These are phyloP conservation scores for Petroica traversi DNA, from an alignment of 2,113 vertebrate species.

Conservation along the genomic window DNA sequence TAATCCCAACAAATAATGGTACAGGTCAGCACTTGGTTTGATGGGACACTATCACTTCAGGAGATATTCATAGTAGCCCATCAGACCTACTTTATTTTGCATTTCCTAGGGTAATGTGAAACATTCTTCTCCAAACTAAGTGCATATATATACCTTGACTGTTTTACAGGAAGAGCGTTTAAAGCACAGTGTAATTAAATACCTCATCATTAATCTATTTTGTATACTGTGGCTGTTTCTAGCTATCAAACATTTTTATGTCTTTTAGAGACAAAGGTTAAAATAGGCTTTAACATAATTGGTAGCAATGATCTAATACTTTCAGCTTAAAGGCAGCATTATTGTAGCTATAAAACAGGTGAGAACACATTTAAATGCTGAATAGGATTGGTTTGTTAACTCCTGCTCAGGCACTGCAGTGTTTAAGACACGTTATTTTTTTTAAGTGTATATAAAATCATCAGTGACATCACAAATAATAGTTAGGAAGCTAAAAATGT, in stretches of 20 bases:
- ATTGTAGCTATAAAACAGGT: slow-evolving; percentile 27
- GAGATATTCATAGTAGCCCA: background rate
- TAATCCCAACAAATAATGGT: background rate
- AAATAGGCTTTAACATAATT: slow-evolving; percentile 40
- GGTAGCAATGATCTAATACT: slow-evolving; percentile 24
- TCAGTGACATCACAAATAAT: background rate
- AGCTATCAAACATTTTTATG: slow-evolving; percentile 44
- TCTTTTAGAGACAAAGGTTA: slow-evolving; percentile 25
- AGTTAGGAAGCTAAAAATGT: background rate
- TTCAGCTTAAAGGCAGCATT: slow-evolving; percentile 22
- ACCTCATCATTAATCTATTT: background rate
- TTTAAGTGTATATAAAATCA: background rate
- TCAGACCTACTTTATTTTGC: background rate
- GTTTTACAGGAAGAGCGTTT: background rate
- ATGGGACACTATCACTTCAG: background rate
- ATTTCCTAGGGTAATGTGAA: background rate
- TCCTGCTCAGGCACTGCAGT: background rate
- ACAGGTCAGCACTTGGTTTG: background rate
- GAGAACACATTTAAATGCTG: background rate
- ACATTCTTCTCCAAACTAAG: background rate
- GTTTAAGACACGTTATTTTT: background rate
- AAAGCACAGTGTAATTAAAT: slow-evolving; percentile 39
- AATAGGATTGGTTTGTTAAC: background rate
- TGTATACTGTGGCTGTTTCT: slow-evolving; percentile 10
- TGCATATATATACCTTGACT: background rate